phyloP scores from a whole-genome alignment of 2,888 invertebrate genomes.

The Trachelus iudaicus region DNA sequence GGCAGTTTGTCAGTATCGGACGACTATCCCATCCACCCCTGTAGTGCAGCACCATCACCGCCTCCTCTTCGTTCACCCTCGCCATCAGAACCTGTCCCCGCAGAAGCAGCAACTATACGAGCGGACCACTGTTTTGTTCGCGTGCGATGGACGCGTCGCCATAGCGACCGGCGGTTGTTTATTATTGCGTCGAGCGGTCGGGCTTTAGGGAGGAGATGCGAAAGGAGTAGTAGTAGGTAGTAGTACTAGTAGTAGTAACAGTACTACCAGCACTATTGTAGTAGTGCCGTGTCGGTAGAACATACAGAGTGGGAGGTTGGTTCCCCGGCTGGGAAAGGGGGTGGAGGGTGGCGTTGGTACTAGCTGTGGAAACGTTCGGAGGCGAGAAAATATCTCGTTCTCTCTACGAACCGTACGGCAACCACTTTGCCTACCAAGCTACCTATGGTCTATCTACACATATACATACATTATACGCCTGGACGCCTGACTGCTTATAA shows the following conservation, averaged over 20 bases:
- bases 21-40: conserved; percentile 8
- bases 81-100: not conserved
- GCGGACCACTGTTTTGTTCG: conserved; percentile 56
- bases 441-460: not conserved
- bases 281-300: not conserved
- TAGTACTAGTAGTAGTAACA: not conserved
- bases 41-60: not conserved
- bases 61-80: not conserved
- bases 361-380: conserved; percentile 20
- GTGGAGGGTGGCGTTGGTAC: not conserved
- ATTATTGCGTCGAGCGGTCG: conserved; percentile 62
- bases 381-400: not conserved
- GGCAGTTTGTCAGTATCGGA: conserved; percentile 47
- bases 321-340: conserved; percentile 10
- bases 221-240: conserved; percentile 2
- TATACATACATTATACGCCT: not conserved
- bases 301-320: conserved; percentile 10
- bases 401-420: not conserved
- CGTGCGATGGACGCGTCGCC: conserved; percentile 62
- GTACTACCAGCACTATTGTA: not conserved
- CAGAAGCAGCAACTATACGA: conserved; percentile 57
- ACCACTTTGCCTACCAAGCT: not conserved
- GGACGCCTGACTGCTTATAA: not conserved
- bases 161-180: conserved; percentile 64
- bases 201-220: conserved; percentile 30